These are phyloP conservation scores for Athalia rosae DNA, from an alignment of 2,888 invertebrate genomes.

Conservation along the genomic window DNA sequence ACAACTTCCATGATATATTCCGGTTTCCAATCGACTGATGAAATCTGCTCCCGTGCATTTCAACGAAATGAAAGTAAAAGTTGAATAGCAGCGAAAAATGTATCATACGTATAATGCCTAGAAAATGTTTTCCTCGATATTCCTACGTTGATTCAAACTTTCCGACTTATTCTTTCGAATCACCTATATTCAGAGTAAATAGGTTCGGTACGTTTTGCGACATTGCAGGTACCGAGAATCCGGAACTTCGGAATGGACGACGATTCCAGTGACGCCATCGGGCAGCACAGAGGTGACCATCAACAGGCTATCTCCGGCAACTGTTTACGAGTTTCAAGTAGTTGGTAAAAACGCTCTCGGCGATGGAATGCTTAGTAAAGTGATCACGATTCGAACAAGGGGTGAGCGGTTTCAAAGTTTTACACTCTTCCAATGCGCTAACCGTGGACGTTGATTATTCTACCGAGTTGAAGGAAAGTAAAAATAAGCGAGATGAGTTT, in stretches of 20 bases:
- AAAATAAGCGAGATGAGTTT: background rate
- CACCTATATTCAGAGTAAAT: background rate
- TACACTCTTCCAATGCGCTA: background rate
- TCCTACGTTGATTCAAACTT: background rate
- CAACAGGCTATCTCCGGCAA: conserved; percentile 91
- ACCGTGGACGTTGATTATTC: conserved; percentile 21
- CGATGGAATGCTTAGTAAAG: conserved; percentile 96
- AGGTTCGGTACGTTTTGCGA: background rate
- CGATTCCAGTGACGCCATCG: conserved; percentile 93
- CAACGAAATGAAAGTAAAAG: no score
- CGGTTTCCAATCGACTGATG: no score
- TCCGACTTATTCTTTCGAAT: background rate
- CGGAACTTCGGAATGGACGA: conserved; percentile 93
- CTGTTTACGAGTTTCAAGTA: conserved; percentile 96
- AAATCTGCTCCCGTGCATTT: no score
- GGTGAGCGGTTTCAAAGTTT: conserved; percentile 78
- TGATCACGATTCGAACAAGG: conserved; percentile 90
- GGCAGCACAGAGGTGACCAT: conserved; percentile 90
- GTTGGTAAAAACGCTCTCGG: conserved; percentile 96
- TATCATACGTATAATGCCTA: no score
- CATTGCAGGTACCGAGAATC: conserved; percentile 84
- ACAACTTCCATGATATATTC: background rate
- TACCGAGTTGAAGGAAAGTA: background rate
- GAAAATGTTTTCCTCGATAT: no score
- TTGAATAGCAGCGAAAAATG: no score